Evolutionary conservation across 2,888 invertebrate species (phyloP), one percentile per base, ranked within the genome.

Genomic region (Eubasilissa splendida): DNA sequence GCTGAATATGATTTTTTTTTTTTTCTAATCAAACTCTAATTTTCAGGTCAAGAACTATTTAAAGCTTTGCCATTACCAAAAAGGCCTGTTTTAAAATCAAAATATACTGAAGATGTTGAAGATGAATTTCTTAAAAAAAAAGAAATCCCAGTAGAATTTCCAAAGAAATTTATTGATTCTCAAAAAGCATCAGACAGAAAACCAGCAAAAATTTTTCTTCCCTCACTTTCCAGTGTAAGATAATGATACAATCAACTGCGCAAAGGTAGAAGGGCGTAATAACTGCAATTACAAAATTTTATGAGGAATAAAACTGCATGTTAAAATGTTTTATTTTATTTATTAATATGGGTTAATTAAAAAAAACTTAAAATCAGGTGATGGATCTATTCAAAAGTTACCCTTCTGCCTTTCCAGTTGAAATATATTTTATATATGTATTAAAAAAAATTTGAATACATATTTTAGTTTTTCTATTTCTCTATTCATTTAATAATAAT

Each of bases 141-240:
- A 84, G 92, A 90, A 83, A 86, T 86, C 10, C 86, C 87, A 1
- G 86, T 88, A n/a, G 84, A 85, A n/a, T 85, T 86, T 77, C 85
- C 84, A 22, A 84, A 85, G 53, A 84, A 84, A 60, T 85, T 85
- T 50, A 12, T 59, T 54, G 10, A 50, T 9, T 14, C 14, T 9
- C 74, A 75, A 58, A 87, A 86, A 83, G 83, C 85, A 31, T 79
- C 80, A 50, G 83, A 90, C 87, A 87, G 90, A 89, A 83, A 90
- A 60, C 87, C 92, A 79, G 92, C 93, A 0, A 93, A 92, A 87
- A 95, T 95, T 83, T 91, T 91, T 63, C 92, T 95, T 74, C 95
- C 95, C 1, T 93, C 94, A 1, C 87, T 95, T 4, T 91, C 90
- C 84, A 93, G 94, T 87, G 93, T 93, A 88, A 88, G 50, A 12